Percentiles rank a stretch among this genome's conserved stretches.
phyloP scores from a whole-genome alignment of 2,797 vertebrate genomes.

The Enteromius viviparus region DNA sequence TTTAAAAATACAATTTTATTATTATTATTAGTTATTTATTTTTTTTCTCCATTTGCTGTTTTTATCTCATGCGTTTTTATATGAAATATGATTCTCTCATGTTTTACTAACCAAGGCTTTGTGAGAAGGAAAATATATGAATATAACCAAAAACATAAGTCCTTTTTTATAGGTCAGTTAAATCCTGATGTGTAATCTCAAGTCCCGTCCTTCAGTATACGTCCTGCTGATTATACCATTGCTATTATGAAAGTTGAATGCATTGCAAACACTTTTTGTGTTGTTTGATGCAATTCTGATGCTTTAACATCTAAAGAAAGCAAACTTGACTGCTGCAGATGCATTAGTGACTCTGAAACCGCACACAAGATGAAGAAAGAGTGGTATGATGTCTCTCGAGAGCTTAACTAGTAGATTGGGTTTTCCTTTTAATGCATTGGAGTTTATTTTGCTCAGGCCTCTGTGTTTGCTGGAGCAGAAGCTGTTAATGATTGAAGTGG shows the following conservation, averaged over 20 bases:
- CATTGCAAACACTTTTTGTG: not conserved
- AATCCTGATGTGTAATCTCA: not conserved
- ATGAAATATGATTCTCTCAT: not conserved
- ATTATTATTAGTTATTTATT: not conserved
- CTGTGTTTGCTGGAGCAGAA: not conserved
- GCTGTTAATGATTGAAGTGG: slow-evolving; percentile 14
- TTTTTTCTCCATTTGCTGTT: not conserved
- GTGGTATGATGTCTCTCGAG: slow-evolving; percentile 20
- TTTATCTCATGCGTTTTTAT: not conserved
- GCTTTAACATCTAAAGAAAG: not conserved
- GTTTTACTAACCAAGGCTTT: not conserved
- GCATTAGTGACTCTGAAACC: not conserved
- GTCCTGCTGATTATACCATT: not conserved
- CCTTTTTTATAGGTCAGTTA: not conserved
- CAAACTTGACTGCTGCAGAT: not conserved
- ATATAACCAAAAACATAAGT: not conserved
- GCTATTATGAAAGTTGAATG: not conserved
- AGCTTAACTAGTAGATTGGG: not conserved
- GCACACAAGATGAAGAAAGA: too few relatives aligned
- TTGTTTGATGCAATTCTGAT: not conserved
- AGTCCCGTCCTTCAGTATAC: not conserved
- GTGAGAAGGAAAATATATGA: not conserved
- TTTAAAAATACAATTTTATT: not conserved
- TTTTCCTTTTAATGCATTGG: not conserved
- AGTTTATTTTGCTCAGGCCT: not conserved